These are phyloP conservation scores for Calliscelio sp. DNA, from an alignment of 2,888 invertebrate genomes.

Conservation along the genomic window DNA sequence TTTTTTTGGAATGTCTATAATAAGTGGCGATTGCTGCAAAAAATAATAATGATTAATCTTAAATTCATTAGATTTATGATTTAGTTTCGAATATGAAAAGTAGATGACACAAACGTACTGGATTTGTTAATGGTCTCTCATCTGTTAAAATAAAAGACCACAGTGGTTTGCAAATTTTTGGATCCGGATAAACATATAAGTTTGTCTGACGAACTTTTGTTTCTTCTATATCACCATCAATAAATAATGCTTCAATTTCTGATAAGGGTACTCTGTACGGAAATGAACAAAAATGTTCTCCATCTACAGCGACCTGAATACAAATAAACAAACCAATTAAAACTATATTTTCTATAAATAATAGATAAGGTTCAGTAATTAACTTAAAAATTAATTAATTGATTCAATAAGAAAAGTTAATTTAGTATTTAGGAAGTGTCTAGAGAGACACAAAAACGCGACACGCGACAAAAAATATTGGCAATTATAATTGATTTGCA, in stretches of 20 bases:
- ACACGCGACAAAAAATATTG: too few species aligned
- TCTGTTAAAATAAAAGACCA: constrained; percentile 75
- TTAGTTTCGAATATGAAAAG: neutral
- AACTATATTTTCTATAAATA: too few species aligned
- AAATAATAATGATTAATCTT: constrained; percentile 20
- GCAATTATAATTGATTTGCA: too few species aligned
- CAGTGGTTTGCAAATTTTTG: constrained; percentile 78
- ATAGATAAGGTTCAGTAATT: too few species aligned
- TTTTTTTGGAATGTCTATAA: constrained; percentile 81
- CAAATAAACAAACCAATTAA: too few species aligned
- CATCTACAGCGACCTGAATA: constrained; percentile 90
- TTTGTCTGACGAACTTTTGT: constrained; percentile 82
- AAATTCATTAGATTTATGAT: neutral
- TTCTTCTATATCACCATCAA: constrained; percentile 89
- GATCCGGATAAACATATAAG: constrained; percentile 83
- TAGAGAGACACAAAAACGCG: too few species aligned
- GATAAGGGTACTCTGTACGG: constrained; percentile 89
- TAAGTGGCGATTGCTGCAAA: constrained; percentile 85
- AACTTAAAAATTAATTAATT: too few species aligned
- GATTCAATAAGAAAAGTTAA: too few species aligned
- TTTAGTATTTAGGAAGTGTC: too few species aligned
- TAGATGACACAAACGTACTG: constrained; percentile 80
- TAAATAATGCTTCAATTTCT: constrained; percentile 88
- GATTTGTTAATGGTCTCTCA: constrained; percentile 78
- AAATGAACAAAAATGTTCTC: constrained; percentile 91